phyloP scores from a whole-genome alignment of 2,113 vertebrate species.

The Chaetura pelagica region DNA sequence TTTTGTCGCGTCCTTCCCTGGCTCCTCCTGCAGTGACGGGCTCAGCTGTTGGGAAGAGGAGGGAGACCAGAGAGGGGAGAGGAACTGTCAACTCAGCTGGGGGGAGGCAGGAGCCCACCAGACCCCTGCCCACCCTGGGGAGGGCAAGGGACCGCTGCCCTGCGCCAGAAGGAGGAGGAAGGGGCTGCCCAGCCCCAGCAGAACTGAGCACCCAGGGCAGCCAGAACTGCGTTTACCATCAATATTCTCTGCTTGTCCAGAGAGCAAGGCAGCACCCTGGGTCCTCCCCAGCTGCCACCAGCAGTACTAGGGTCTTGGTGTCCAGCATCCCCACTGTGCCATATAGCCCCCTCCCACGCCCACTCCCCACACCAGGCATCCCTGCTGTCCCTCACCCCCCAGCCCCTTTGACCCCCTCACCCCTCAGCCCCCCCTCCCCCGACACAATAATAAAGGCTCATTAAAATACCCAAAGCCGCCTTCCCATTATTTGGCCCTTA shows the following conservation, averaged over 20 bases:
- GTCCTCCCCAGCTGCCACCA: too few relatives aligned
- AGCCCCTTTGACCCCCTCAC: neutral
- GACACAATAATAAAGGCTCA: conserved; percentile 36
- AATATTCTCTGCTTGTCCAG: too few relatives aligned
- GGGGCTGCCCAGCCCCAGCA: neutral
- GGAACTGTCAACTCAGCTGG: conserved; percentile 20
- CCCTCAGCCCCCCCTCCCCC: neutral
- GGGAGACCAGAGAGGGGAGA: neutral
- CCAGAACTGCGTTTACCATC: too few relatives aligned
- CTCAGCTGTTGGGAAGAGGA: conserved; percentile 77
- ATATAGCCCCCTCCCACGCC: neutral
- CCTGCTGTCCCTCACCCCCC: neutral
- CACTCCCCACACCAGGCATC: neutral
- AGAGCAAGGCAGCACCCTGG: too few relatives aligned
- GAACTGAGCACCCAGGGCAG: too few relatives aligned
- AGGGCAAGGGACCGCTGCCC: neutral
- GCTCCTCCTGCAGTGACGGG: conserved; percentile 81
- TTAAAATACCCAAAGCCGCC: conserved; percentile 51
- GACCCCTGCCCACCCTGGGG: neutral
- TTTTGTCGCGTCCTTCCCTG: conserved; percentile 89
- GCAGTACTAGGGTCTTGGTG: too few relatives aligned
- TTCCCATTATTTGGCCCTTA: conserved; percentile 59
- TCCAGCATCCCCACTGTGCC: too few relatives aligned
- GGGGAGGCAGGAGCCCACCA: neutral
- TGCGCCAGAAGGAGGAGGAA: neutral